Evolutionary conservation across 23 tunicate species (phyloP).

Genomic region (Trididemnum clinides): DNA sequence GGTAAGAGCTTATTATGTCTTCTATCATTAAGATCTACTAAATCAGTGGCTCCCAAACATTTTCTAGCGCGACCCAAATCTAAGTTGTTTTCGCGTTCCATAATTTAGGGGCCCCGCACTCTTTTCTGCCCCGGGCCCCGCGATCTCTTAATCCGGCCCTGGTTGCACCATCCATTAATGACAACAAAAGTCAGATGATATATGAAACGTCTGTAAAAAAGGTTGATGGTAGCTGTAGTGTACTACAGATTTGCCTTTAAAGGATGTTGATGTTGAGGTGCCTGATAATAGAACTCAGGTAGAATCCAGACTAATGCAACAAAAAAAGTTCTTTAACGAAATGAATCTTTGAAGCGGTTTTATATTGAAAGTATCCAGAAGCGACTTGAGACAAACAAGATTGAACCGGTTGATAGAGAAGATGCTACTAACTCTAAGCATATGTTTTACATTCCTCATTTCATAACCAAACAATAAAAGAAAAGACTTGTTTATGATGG

Average conservation of each 20-base stretch:
- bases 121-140: no score
- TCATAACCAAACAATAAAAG: neutral
- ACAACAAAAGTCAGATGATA: neutral
- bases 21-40: no score
- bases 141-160: no score
- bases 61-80: no score
- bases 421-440: neutral
- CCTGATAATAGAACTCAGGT: neutral
- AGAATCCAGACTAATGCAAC: neutral
- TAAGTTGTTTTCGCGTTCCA: no score
- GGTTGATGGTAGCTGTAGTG: neutral
- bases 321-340: neutral
- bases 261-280: neutral
- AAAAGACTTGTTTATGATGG: conserved; percentile 26
- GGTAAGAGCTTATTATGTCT: no score
- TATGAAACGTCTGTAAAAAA: neutral
- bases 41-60: no score
- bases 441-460: neutral
- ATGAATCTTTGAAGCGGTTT: neutral
- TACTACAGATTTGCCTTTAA: neutral
- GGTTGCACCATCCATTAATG: neutral
- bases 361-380: neutral
- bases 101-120: no score
- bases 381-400: conserved; percentile 1
- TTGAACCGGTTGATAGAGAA: neutral